Base-by-base conservation (phyloP, 2,113 vertebrate species). In the Oryzias celebensis region DNA sequence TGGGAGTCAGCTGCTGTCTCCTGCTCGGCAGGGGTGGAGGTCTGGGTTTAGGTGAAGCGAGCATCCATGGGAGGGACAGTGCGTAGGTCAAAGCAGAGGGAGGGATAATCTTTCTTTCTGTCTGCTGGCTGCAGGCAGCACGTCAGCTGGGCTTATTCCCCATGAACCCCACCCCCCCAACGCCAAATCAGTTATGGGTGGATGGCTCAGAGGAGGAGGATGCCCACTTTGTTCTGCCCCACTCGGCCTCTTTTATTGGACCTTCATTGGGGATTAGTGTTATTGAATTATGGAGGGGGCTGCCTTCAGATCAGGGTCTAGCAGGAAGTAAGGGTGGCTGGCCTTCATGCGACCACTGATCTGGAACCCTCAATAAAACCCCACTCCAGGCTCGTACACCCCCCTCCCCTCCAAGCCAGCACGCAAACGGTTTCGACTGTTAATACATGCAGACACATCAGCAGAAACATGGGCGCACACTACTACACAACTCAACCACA, bases 201-300 rank as follows among this genome's bases (percentile, higher is more conserved):
- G 70, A 75, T 80, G 74, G 62, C 80, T 82, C 51, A 47, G 60
- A 61, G 72, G 63, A 75, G 82, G 70, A 78, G 84, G 83, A 61
- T 24, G 65, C 76, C 75, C 83, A 44, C 87, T 91, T 87, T 80
- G 88, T 85, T 89, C 79, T 73, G 28, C 77, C 80, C 85, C 72
- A 63, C 69, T 69, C 79, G 28, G 68, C 24, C 69, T 72, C 75
- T 80, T 86, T 89, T 85, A 84, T 87, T 85, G 77, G 81, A 78
- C 78, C 68, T 84, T 88, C 86, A 90, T 85, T 89, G 87, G 84
- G 89, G 88, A 90, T 92, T 90, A 89, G 88, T 89, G 86, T 91
- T 91, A 91, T 92, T 91, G 89, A 91, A 91, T 92, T 91, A 92
- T 88, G 84, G 82, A 75, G 80, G 82, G 36, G 75, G 75, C 86